Evolutionary conservation across 1,140 invertebrate genomes (phyloP), one percentile per base, ranked within the genome.

Genomic region (Diploscapter pachys): DNA sequence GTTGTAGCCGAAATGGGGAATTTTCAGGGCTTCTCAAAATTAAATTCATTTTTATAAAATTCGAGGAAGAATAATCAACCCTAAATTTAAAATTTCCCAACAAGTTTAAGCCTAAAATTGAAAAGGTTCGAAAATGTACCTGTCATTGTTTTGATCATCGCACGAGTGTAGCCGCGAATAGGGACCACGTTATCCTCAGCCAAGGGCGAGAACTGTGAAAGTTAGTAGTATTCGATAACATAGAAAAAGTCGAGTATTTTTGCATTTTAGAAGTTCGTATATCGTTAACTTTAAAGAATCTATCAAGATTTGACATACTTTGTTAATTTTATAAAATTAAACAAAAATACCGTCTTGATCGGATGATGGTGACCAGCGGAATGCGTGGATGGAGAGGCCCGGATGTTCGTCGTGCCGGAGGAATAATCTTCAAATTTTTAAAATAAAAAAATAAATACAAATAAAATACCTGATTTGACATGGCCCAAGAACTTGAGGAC

Each of bases 91-190:
- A 31, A 31, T 31, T 31, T 31, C 31, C 31, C 31, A 31, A 31
- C 31, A 31, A 31, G 31, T 31, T 31, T 31, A 31, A 31, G 31
- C 31, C 31, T 31, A 31, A 31, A 31, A 31, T 31, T 31, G 31
- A 31, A 31, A 31, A 31, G 31, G 31, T 31, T 31, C 31, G 31
- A 31, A 31, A 31, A 31, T 31, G 31, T 31, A 31, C 31, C 31
- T 0, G 93, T 93, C 97, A 99, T 99, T 0, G 93, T 92, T 87
- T 95, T 96, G 63, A 93, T 90, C 95, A 99, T 99, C 2, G 92
- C 91, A 87, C 92, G 95, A 3, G 89, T 89, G 72, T 90, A 89
- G 8, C 94, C 94, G 83, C 91, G 92, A 13, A 89, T 85, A n/a
- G 85, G 85, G 63, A 87, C 86, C 4, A 80, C 85, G 31, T 80